Evolutionary conservation across 2,888 invertebrate genomes (phyloP), one percentile per base, ranked within the genome.

Genomic region (Plebejus melissa): DNA sequence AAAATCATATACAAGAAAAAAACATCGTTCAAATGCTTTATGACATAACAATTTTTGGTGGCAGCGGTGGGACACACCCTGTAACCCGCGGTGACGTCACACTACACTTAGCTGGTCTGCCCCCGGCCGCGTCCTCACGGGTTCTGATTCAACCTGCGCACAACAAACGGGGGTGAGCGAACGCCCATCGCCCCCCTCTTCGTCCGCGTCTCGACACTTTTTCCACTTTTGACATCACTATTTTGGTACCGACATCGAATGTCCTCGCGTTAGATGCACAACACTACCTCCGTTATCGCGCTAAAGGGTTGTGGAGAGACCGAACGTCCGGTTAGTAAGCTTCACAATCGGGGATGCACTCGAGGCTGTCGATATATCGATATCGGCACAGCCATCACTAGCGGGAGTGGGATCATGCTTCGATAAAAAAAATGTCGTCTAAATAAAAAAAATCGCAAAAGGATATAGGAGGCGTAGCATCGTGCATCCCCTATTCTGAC

Each of bases 401-500:
- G 80, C 75, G 74, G 65, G 32, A 65, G 80, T 81, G 91, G 88
- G 85, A 80, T 80, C 92, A 91, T 92, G 92, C 92, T 90, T 88
- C 86, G 85, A 79, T 82, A 79, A 74, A 80, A 79, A 78, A 75
- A 75, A 76, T 75, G 28, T 60, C 71, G 69, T 58, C 71, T 38
- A 76, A 76, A 60, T 75, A 76, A 76, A 77, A 77, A 78, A 78
- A 79, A 76, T 84, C 83, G 80, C 80, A 85, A 84, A 86, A 88
- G 89, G 90, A 90, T 89, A 84, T 86, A 88, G 90, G 88, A 88
- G 88, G 85, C 86, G 86, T 88, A 93, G 93, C 92, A 93, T 90
- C 93, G 93, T 93, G 93, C 93, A 93, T 93, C 93, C 93, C 93
- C 93, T 90, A 90, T 87, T 86, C 88, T 86, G 90, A 88, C 93